Conservation (phyloP, 1,140 invertebrate genomes). For the Pogonomyrmex barbatus region DNA sequence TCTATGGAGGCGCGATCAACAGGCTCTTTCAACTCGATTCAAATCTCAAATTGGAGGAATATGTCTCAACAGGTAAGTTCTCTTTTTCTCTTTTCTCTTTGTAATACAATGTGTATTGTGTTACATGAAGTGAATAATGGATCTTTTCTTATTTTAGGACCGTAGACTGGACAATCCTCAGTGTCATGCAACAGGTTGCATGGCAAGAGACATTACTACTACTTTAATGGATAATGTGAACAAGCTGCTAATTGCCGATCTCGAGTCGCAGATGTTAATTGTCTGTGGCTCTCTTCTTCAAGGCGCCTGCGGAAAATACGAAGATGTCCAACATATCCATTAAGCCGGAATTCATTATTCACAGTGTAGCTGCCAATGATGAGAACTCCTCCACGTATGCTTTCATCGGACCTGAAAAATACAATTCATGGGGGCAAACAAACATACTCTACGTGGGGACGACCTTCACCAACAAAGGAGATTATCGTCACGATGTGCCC, state of each 20-base stretch:
- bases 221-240: constrained; percentile 94
- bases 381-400: constrained; percentile 96
- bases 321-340: constrained; percentile 93
- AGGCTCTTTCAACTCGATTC: constrained; percentile 93
- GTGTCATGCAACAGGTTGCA: constrained; percentile 94
- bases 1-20: constrained; percentile 94
- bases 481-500: constrained; percentile 97
- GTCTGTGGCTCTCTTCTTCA: constrained; percentile 95
- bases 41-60: constrained; percentile 90
- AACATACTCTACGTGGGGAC: constrained; percentile 97
- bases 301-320: constrained; percentile 95
- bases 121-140: background rate
- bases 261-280: constrained; percentile 92
- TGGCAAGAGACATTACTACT: constrained; percentile 88
- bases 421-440: constrained; percentile 90
- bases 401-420: constrained; percentile 96
- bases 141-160: constrained; percentile 86
- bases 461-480: constrained; percentile 96
- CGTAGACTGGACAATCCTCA: constrained; percentile 94
- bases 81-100: background rate
- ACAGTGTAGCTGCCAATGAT: constrained; percentile 96
- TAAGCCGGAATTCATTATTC: constrained; percentile 91
- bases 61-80: constrained; percentile 87
- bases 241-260: constrained; percentile 96
- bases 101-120: background rate